phyloP scores from a whole-genome alignment of 2,113 vertebrate genomes.

The Stomatorhinus ivindoensis region DNA sequence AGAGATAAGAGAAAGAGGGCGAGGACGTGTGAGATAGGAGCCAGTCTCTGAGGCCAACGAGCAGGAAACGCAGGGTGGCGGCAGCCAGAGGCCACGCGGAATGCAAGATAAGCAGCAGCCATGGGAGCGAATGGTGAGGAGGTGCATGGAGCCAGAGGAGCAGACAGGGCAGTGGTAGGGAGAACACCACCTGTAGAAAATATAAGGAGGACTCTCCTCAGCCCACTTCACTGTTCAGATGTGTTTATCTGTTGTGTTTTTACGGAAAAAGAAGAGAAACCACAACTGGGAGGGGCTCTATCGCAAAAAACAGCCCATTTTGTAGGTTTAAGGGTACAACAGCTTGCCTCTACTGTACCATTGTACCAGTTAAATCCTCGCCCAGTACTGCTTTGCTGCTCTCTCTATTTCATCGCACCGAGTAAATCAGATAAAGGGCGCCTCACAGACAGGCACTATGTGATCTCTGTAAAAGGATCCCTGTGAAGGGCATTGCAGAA shows the following conservation, averaged over 20 bases:
- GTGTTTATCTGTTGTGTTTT: neutral
- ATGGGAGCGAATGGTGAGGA: neutral
- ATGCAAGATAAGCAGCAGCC: neutral
- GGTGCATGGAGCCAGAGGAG: neutral
- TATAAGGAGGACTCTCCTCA: neutral
- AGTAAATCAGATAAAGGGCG: neutral
- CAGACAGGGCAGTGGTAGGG: neutral
- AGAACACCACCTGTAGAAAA: neutral
- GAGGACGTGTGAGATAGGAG: neutral
- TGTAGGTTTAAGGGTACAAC: neutral
- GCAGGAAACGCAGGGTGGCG: neutral
- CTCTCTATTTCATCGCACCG: neutral
- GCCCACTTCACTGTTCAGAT: neutral
- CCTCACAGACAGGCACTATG: neutral
- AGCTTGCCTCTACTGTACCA: neutral
- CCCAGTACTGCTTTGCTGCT: neutral
- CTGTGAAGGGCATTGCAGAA: neutral
- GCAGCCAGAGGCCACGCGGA: neutral
- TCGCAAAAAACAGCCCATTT: neutral
- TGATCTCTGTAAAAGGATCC: neutral
- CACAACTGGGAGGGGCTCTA: neutral
- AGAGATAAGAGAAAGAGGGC: conserved; percentile 10
- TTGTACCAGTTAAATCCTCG: neutral
- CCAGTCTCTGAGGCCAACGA: neutral
- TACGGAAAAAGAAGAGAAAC: neutral